These are phyloP conservation scores for Emydura subglobosa DNA, from an alignment of 2,113 vertebrate species.

Conservation along the genomic window DNA sequence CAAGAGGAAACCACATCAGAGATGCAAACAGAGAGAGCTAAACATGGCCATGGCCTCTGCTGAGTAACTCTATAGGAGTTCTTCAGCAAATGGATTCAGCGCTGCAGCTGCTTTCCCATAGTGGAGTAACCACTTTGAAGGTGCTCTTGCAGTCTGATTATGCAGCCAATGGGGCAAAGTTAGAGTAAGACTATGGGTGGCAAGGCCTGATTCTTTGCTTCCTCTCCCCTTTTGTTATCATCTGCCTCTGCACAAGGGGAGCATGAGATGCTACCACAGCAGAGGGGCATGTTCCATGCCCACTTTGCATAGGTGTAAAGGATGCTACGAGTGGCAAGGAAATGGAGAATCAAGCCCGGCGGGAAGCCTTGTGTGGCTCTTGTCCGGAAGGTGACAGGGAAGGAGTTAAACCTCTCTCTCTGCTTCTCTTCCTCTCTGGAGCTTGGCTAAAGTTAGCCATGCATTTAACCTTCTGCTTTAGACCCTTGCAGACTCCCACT, in stretches of 20 bases:
- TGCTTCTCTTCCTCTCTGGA: neutral
- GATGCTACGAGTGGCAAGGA: neutral
- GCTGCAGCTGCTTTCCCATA: neutral
- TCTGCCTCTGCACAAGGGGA: neutral
- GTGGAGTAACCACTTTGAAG: neutral
- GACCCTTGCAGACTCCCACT: neutral
- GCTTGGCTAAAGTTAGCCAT: neutral
- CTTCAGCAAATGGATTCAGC: neutral
- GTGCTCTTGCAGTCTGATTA: neutral
- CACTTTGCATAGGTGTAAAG: neutral
- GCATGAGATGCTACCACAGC: no score
- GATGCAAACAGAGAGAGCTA: neutral
- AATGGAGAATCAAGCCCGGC: neutral
- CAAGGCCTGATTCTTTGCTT: neutral
- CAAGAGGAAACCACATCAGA: neutral
- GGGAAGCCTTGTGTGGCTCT: neutral
- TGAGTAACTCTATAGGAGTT: neutral
- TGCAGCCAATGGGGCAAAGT: neutral
- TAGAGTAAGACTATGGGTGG: neutral
- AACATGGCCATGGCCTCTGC: neutral
- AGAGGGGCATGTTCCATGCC: no score
- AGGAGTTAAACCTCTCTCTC: fast-evolving
- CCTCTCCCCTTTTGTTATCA: neutral
- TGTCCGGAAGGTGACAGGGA: fast-evolving
- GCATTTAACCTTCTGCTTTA: neutral